phyloP scores from a whole-genome alignment of 2,797 vertebrate species.

The Parauchenoglanis ngamensis region DNA sequence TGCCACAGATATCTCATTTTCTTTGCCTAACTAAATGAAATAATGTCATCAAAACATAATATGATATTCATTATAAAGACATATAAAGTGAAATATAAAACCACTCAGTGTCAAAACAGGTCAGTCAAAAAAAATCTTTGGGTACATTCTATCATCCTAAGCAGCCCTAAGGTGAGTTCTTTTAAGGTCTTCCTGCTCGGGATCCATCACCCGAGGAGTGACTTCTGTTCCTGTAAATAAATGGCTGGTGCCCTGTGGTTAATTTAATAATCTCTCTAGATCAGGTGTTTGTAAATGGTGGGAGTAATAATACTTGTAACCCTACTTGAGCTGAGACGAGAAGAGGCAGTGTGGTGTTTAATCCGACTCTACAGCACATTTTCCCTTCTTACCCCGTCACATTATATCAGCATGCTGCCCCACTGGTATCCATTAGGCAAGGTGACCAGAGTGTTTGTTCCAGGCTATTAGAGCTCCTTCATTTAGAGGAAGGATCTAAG shows the following conservation, averaged over 20 bases:
- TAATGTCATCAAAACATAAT: background rate
- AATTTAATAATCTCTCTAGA: slow-evolving; percentile 79
- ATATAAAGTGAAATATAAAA: background rate
- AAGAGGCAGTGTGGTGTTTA: slow-evolving; percentile 69
- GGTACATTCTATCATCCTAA: slow-evolving; percentile 29
- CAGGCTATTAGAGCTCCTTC: slow-evolving; percentile 68
- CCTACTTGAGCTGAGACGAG: slow-evolving; percentile 69
- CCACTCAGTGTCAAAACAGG: slow-evolving; percentile 30
- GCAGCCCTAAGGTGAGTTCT: slow-evolving; percentile 48
- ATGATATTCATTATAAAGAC: background rate
- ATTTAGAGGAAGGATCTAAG: slow-evolving; percentile 60
- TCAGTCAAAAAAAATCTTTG: background rate
- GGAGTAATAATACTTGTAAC: slow-evolving; percentile 76
- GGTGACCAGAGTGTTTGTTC: slow-evolving; percentile 77
- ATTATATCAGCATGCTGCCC: slow-evolving; percentile 73
- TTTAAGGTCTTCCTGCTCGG: slow-evolving; percentile 63
- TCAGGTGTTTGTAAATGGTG: slow-evolving; percentile 74
- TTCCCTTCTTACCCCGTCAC: slow-evolving; percentile 64
- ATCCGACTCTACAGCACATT: slow-evolving; percentile 67
- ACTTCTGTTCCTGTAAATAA: slow-evolving; percentile 73
- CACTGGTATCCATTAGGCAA: slow-evolving; percentile 77
- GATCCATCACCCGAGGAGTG: slow-evolving; percentile 64
- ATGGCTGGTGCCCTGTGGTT: slow-evolving; percentile 78
- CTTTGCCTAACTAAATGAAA: background rate
- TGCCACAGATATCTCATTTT: background rate